phyloP scores from a whole-genome alignment of 2,113 vertebrate genomes.

The Lagopus leucura region DNA sequence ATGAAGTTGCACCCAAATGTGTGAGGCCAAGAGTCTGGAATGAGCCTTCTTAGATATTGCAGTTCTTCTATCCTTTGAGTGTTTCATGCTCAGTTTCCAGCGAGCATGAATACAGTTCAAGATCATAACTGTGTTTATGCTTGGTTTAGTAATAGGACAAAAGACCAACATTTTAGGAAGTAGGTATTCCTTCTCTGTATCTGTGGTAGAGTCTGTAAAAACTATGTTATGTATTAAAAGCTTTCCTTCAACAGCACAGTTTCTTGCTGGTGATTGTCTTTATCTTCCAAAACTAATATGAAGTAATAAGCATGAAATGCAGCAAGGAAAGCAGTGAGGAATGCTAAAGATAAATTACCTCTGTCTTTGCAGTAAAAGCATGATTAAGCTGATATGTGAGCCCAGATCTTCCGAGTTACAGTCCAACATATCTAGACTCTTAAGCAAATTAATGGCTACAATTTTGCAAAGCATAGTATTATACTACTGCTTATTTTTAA shows the following conservation, averaged over 20 bases:
- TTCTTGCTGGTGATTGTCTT: not conserved
- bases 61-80: not conserved
- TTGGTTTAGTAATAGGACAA: not conserved
- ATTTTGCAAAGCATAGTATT: not conserved
- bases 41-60: not conserved
- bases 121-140: fast-evolving
- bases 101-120: not conserved
- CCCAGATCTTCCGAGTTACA: fast-evolving
- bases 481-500: not conserved
- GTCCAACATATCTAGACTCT: not conserved
- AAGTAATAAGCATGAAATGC: not conserved
- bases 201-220: not conserved
- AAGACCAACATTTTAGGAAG: not conserved
- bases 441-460: not conserved
- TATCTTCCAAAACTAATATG: not conserved
- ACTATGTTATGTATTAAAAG: fast-evolving
- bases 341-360: not conserved
- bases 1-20: not conserved
- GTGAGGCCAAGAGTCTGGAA: not conserved
- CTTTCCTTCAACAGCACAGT: not conserved
- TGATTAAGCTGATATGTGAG: not conserved
- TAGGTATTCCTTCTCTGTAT: not conserved
- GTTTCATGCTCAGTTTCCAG: not conserved
- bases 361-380: not conserved
- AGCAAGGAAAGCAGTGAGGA: not conserved